Conservation (phyloP, 2,113 vertebrate species). For the Cyanistes caeruleus region DNA sequence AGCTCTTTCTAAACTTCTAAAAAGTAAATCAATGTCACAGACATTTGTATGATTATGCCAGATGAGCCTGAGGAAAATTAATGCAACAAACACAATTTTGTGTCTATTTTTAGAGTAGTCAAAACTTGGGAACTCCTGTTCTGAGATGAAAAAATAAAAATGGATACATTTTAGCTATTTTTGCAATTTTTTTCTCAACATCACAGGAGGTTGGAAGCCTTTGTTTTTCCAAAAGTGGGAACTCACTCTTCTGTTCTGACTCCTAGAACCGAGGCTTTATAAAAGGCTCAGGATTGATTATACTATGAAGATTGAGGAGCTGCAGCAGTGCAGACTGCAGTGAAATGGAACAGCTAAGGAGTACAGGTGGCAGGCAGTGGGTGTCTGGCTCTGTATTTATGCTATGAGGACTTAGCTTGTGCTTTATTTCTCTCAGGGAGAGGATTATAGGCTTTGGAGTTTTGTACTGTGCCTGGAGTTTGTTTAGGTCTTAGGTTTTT, state of each 20-base stretch:
- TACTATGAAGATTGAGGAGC: not conserved
- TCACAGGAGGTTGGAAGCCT: not conserved
- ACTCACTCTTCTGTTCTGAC: not conserved
- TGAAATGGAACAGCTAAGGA: not conserved
- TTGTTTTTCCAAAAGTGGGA: not conserved
- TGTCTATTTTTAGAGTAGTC: not conserved
- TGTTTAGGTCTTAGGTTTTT: not conserved
- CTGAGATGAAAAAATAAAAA: not conserved
- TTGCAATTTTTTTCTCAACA: not conserved
- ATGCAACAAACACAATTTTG: not conserved
- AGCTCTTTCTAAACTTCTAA: not conserved
- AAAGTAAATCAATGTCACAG: not conserved
- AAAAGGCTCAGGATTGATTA: not conserved
- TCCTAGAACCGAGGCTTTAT: not conserved
- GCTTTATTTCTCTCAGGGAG: not conserved
- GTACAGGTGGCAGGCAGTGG: not conserved
- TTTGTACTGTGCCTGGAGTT: not conserved
- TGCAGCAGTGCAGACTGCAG: not conserved
- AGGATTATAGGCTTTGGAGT: constrained; percentile 38
- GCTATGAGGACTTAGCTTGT: not conserved
- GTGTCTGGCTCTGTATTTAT: not conserved
- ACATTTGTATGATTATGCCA: not conserved
- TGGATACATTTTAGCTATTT: not conserved
- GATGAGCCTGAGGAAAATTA: not conserved
- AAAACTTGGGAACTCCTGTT: not conserved